A percentile compares a stretch with the other conserved stretches of the same genome.
Evolutionary conservation across 2,888 invertebrate genomes (phyloP).

Genomic region (Escarpia spicata): DNA sequence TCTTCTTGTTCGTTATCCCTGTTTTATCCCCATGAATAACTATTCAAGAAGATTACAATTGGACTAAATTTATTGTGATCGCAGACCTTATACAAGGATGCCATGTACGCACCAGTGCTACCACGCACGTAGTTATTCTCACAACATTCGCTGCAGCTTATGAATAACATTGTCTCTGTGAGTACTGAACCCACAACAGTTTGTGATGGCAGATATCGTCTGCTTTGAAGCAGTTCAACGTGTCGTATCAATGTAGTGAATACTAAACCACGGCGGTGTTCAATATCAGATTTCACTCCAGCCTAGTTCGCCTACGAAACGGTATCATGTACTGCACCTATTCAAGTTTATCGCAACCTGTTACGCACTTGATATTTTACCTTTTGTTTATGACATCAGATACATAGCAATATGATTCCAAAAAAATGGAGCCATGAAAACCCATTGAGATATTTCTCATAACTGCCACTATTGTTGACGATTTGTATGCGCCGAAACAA

Average conservation of each 20-base stretch:
- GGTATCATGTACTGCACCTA: neutral
- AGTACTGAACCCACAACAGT: neutral
- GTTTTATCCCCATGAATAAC: neutral
- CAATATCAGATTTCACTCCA: neutral
- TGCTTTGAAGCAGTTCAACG: neutral
- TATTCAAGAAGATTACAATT: neutral
- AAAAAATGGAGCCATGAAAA: neutral
- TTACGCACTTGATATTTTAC: neutral
- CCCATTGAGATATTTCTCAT: neutral
- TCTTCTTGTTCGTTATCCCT: neutral
- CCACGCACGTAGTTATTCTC: too few species aligned
- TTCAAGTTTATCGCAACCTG: neutral
- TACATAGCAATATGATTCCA: neutral
- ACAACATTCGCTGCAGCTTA: neutral
- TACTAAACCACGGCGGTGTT: neutral
- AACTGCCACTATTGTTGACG: neutral
- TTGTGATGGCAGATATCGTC: neutral
- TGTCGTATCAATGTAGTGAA: neutral
- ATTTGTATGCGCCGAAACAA: neutral
- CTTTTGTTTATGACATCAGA: neutral
- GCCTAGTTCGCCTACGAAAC: neutral
- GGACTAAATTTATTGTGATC: neutral
- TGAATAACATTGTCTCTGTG: neutral
- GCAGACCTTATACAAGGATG: neutral
- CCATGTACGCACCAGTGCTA: too few species aligned